These are phyloP conservation scores for Characodon lateralis DNA, from an alignment of 2,797 vertebrate genomes.

Conservation along the genomic window DNA sequence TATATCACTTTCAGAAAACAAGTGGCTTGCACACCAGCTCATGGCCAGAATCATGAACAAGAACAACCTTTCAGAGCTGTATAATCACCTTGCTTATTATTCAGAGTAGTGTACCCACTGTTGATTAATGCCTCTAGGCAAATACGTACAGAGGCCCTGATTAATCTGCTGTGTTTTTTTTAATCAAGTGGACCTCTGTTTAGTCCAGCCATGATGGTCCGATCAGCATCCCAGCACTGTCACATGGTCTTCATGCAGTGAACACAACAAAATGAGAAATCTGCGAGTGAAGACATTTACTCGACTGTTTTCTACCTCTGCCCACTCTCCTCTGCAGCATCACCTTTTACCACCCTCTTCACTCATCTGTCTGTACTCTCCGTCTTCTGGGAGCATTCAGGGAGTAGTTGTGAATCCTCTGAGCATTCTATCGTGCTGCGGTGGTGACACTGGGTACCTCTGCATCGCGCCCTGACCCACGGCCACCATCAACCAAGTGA, in stretches of 20 bases:
- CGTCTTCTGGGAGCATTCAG: conserved; percentile 28
- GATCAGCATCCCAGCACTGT: conserved; percentile 30
- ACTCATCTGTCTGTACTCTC: conserved; percentile 28
- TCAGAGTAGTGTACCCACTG: conserved; percentile 65
- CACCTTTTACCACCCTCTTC: conserved; percentile 41
- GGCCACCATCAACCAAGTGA: conserved; percentile 74
- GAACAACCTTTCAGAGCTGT: conserved; percentile 53
- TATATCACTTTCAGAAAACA: conserved; percentile 65
- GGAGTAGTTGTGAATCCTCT: conserved; percentile 49
- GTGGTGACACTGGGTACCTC: conserved; percentile 50
- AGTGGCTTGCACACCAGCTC: conserved; percentile 65
- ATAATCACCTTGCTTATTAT: conserved; percentile 74
- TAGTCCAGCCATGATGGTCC: conserved; percentile 32
- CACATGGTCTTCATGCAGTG: conserved; percentile 39
- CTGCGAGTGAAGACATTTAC: conserved; percentile 29
- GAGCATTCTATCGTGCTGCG: conserved; percentile 62
- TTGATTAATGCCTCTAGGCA: conserved; percentile 74
- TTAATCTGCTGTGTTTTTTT: conserved; percentile 64
- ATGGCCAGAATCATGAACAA: conserved; percentile 54
- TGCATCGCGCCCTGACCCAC: conserved; percentile 68
- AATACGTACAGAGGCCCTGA: conserved; percentile 67
- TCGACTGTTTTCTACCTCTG: conserved; percentile 29
- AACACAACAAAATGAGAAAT: conserved; percentile 39
- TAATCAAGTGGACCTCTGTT: conserved; percentile 73
- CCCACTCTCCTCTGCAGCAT: conserved; percentile 34